Evolutionary conservation across 2,797 vertebrate genomes (phyloP), one percentile per base, ranked within the genome.

Genomic region (Anguilla marmorata): DNA sequence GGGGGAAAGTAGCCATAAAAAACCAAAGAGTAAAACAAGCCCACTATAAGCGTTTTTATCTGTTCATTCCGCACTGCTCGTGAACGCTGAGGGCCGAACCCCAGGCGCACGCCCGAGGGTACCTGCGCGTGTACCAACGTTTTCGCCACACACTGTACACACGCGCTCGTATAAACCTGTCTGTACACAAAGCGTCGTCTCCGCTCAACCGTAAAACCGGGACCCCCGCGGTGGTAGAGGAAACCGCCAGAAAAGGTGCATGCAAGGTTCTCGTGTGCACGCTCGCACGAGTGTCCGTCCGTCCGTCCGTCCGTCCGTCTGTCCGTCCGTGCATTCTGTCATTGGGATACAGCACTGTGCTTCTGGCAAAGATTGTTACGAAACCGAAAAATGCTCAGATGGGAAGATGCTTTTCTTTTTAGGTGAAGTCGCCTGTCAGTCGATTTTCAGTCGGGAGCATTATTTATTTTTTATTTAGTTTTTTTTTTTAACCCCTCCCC

Each of bases 101-200:
- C 90, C 80, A 88, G 94, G 91, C 91, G 93, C 93, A 93, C 90
- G 90, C 90, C 88, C 85, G 92, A 94, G n/a, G 93, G 91, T 89
- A 86, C 82, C 87, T 90, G 90, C 93, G 37, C 21, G 48, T 52
- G 85, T 76, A 91, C 93, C 94, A 94, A 93, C 93, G 93, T 92
- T 93, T 93, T 93, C 94, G 93, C 95, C 93, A 95, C 92, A 91
- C 91, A 93, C 92, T 91, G 94, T 93, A 94, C 94, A 94, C 92
- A 95, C 94, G 95, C 94, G 63, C 89, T 95, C 94, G 93, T 94
- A 95, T 94, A 95, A 95, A 95, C 95, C 95, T 92, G 95, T 95
- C 95, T 96, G 94, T 95, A 95, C 95, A 95, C 94, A 87, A 88
- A 91, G 93, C 93, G 89, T 93, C 91, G 92, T 86, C 90, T 93